Evolutionary conservation across 2,113 vertebrate genomes (phyloP).

Genomic region (Bos indicus): DNA sequence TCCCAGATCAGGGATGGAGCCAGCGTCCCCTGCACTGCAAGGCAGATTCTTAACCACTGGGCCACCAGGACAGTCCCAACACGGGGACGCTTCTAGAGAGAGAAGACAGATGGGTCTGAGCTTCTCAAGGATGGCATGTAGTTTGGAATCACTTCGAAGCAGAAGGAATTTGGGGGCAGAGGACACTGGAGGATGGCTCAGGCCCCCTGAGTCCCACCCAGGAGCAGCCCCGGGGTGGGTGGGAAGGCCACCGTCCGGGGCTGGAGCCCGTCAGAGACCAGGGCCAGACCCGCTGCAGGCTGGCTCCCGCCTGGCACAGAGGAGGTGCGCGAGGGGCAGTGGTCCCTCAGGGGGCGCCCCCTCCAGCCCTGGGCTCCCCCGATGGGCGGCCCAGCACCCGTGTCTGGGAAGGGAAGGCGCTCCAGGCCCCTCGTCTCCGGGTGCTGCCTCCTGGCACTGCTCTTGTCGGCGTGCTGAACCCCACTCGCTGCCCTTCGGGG

Average conservation of each 20-base stretch:
- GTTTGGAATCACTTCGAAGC: not conserved
- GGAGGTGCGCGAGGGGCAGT: rapidly evolving
- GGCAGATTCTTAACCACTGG: not conserved
- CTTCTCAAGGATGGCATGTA: rapidly evolving
- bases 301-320: not conserved
- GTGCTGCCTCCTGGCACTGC: rapidly evolving
- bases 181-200: rapidly evolving
- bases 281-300: rapidly evolving
- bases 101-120: rapidly evolving
- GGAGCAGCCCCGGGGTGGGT: rapidly evolving
- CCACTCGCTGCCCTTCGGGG: no score
- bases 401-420: no score
- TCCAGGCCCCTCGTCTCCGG: rapidly evolving
- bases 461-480: rapidly evolving
- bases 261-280: not conserved
- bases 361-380: rapidly evolving
- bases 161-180: not conserved
- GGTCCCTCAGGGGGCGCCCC: not conserved
- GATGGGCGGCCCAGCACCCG: rapidly evolving
- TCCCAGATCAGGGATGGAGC: not conserved
- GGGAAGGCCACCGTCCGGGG: rapidly evolving
- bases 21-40: not conserved
- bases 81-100: not conserved
- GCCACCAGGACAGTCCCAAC: not conserved
- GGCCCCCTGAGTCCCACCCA: rapidly evolving